Evolutionary conservation across 2,113 vertebrate genomes (phyloP).

Genomic region (Choloepus hoffmanni): DNA sequence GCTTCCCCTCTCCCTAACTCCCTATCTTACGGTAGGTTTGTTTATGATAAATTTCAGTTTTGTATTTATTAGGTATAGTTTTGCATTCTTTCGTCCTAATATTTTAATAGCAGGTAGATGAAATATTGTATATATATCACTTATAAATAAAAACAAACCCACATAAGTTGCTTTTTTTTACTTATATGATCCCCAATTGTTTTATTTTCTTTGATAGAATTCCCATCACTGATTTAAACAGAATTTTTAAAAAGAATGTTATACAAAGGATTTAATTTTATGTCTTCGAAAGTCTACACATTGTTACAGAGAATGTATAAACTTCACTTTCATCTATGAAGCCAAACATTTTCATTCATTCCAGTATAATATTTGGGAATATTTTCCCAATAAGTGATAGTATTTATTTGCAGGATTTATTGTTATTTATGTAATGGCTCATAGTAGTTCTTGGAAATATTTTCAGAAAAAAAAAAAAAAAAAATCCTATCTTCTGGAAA

Average conservation of each 20-base stretch:
- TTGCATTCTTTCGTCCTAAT: constrained; percentile 39
- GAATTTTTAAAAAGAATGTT: background rate
- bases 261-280: constrained; percentile 27
- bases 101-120: background rate
- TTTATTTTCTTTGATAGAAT: background rate
- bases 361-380: background rate
- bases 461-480: background rate
- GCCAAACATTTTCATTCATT: constrained; percentile 4
- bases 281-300: background rate
- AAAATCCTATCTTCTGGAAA: background rate
- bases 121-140: constrained; percentile 18
- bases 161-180: background rate
- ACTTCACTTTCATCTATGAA: constrained; percentile 27
- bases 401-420: constrained; percentile 10
- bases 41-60: background rate
- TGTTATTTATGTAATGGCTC: constrained; percentile 27
- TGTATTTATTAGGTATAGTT: background rate
- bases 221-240: constrained; percentile 18
- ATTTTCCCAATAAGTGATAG: background rate
- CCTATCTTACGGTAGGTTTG: background rate
- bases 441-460: background rate
- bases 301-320: background rate
- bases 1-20: background rate
- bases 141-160: background rate
- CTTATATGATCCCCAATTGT: background rate